Evolutionary conservation across 1,140 invertebrate species (phyloP).

Genomic region (Anthonomus grandis): DNA sequence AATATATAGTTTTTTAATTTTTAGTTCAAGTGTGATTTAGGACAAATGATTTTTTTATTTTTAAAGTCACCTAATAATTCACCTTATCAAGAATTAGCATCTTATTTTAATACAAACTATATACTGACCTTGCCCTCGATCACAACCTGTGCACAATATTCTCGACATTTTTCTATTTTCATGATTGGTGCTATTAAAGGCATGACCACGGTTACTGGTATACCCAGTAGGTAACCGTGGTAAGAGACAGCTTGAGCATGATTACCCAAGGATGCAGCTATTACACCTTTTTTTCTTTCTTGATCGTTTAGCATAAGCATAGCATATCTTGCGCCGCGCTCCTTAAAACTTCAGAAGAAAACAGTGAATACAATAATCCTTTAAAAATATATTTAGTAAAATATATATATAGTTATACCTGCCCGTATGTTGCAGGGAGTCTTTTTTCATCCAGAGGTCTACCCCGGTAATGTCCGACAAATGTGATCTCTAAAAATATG

Average conservation of each 20-base stretch:
- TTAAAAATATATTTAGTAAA: conserved; percentile 10
- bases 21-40: too few relatives aligned
- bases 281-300: conserved; percentile 73
- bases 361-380: conserved; percentile 33
- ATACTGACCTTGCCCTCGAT: conserved; percentile 62
- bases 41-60: too few relatives aligned
- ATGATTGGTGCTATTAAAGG: conserved; percentile 87
- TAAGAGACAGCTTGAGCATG: conserved; percentile 87
- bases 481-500: conserved; percentile 73
- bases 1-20: too few relatives aligned
- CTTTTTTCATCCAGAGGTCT: conserved; percentile 90
- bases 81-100: background rate
- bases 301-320: conserved; percentile 70
- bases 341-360: conserved; percentile 72
- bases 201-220: conserved; percentile 92
- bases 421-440: conserved; percentile 88
- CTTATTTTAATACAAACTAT: background rate
- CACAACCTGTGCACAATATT: conserved; percentile 81
- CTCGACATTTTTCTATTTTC: conserved; percentile 85
- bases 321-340: conserved; percentile 85
- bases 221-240: conserved; percentile 75
- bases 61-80: too few relatives aligned
- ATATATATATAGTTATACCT: conserved; percentile 59
- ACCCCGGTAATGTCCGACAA: conserved; percentile 74
- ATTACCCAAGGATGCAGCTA: conserved; percentile 90